Conservation (phyloP, 2,113 vertebrate species). For the Ptilonorhynchus violaceus region DNA sequence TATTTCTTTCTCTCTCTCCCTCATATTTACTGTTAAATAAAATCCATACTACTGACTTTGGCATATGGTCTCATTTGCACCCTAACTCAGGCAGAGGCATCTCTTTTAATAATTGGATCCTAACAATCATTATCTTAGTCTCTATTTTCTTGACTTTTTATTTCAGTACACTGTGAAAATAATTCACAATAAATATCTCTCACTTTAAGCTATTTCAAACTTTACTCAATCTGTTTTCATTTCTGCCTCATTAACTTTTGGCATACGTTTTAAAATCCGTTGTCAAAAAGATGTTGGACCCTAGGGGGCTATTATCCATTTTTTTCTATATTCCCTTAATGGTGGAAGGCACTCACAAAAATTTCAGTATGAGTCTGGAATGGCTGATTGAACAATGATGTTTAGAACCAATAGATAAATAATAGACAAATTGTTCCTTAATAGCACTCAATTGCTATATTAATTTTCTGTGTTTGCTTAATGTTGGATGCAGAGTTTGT, state of each 20-base stretch:
- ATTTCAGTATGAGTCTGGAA: neutral
- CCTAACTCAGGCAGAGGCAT: neutral
- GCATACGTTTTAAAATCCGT: neutral
- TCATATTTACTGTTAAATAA: neutral
- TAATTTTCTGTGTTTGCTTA: neutral
- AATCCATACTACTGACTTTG: neutral
- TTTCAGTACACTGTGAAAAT: neutral
- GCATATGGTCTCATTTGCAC: neutral
- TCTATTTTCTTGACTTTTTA: neutral
- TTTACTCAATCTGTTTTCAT: neutral
- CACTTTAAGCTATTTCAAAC: neutral
- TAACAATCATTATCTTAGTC: neutral
- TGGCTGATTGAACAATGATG: neutral
- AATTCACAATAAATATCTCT: neutral
- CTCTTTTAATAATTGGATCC: neutral
- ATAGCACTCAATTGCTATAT: neutral
- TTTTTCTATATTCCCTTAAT: neutral
- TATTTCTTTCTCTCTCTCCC: neutral
- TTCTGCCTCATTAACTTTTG: slow-evolving; percentile 23
- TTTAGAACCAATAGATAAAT: neutral
- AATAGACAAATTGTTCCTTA: neutral
- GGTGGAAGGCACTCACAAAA: neutral
- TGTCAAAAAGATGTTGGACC: neutral
- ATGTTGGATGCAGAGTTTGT: neutral
- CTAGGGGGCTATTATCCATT: neutral